Conservation (phyloP, 92 coral and sea anemone species). For the Meandrina meandrites region DNA sequence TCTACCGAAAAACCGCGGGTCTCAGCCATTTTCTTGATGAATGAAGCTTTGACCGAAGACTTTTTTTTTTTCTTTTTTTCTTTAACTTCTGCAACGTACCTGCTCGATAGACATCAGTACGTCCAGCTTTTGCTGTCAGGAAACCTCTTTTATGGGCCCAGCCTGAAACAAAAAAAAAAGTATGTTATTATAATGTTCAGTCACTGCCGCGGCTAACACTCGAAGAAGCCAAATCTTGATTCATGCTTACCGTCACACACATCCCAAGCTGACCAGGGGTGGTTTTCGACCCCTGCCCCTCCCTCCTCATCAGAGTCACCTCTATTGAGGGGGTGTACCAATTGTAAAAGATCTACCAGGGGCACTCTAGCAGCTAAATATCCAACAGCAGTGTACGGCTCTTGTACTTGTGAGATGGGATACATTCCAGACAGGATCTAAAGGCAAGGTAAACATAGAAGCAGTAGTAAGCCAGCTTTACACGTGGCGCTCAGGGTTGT, state of each 20-base stretch:
- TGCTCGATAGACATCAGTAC: conserved; percentile 92
- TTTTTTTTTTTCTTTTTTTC: not conserved
- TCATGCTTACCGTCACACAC: conserved; percentile 87
- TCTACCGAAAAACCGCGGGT: not conserved
- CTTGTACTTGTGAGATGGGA: conserved; percentile 96
- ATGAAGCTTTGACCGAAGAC: not conserved
- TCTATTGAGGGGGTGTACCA: conserved; percentile 73
- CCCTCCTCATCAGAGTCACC: conserved; percentile 62
- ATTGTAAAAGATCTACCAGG: conserved; percentile 64
- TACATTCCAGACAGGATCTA: conserved; percentile 95
- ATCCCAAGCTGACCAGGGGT: conserved; percentile 95
- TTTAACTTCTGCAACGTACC: conserved; percentile 43
- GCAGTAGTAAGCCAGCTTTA: not conserved
- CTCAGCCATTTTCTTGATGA: not conserved
- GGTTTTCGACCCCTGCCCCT: conserved; percentile 38
- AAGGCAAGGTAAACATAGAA: not conserved
- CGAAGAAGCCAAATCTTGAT: not conserved
- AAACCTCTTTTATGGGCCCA: conserved; percentile 97
- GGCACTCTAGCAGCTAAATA: conserved; percentile 85
- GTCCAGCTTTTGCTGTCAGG: conserved; percentile 92
- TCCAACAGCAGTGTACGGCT: conserved; percentile 97
- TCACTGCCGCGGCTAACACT: not conserved
- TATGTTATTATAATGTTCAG: not conserved
- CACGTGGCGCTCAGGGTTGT: not conserved
- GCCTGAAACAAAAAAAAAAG: conserved; percentile 43